phyloP scores from a whole-genome alignment of 2,888 invertebrate genomes.

The Ceramica pisi region DNA sequence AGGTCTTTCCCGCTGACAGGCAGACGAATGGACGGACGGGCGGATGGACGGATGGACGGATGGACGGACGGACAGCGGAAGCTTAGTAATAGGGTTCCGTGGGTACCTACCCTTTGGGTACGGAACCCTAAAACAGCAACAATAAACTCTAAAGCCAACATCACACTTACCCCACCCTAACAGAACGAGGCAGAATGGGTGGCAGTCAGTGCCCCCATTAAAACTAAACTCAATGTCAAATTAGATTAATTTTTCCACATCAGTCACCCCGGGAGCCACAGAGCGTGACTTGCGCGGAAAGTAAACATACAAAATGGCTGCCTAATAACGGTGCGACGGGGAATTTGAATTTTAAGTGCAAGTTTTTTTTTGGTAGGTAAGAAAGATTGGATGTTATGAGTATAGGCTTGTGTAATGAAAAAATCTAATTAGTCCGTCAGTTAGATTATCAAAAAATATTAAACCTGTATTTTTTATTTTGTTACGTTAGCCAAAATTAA shows the following conservation, averaged over 20 bases:
- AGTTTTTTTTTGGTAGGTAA: slow-evolving; percentile 15
- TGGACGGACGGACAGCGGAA: too few species aligned
- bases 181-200: slow-evolving; percentile 58
- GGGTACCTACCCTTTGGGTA: too few species aligned
- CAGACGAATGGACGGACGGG: too few species aligned
- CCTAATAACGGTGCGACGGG: slow-evolving; percentile 54
- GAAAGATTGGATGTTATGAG: neutral
- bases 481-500: too few species aligned
- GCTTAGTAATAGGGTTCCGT: too few species aligned
- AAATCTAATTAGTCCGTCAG: too few species aligned
- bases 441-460: too few species aligned
- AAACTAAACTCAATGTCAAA: slow-evolving; percentile 79
- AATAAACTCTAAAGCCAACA: slow-evolving; percentile 48
- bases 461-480: too few species aligned
- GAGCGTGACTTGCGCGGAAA: slow-evolving; percentile 79
- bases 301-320: slow-evolving; percentile 86
- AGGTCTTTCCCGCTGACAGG: too few species aligned
- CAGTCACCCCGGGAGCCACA: slow-evolving; percentile 72
- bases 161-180: slow-evolving; percentile 64
- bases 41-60: too few species aligned
- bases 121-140: too few species aligned
- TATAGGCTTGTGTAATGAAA: too few species aligned
- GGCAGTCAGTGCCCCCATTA: slow-evolving; percentile 68
- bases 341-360: slow-evolving; percentile 43
- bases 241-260: slow-evolving; percentile 82